Evolutionary conservation across 2,888 invertebrate genomes (phyloP), one percentile per base, ranked within the genome.

Genomic region (Campoplex nolae): DNA sequence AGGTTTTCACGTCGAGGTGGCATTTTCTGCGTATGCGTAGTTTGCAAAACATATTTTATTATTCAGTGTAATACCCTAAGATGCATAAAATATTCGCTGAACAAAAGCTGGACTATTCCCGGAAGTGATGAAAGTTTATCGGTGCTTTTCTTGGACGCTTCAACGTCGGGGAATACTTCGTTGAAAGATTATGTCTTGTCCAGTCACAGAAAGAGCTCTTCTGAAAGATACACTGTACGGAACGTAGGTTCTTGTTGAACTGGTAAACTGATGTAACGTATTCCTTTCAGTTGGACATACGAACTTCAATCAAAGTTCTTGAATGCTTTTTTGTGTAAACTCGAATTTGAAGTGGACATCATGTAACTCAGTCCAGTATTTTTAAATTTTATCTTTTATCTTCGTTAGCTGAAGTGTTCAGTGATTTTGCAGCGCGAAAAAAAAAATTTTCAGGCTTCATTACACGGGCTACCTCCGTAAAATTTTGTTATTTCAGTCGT

Each of bases 81-180:
- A 32, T n/a, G 67, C 67, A 56, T 82, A 3, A 45, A 77, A 77
- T 42, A 42, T 75, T 82, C 74, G 67, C 45, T 35, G 74, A 75
- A 28, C 35, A 8, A 32, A 16, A 67, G 11, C 28, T 67, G 23
- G 23, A 18, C 28, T 35, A 51, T 23, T 77, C 48, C 32, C 73
- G 54, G 76, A 77, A 77, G 35, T 77, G 51, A 77, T 32, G 65
- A 67, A 77, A 67, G 35, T 65, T 77, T 35, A 48, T 65, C 11
- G 28, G 8, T 45, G 58, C 28, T 67, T 48, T 18, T 18, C 65
- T 48, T 23, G 18, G 23, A 75, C 32, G 56, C 23, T 62, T 23
- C n/a, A 65, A 16, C 48, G 18, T 65, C 74, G 6, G 8, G 42
- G 11, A 73, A 54, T 56, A 8, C 38, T 75, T 9, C 56, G 32